Percentiles rank a stretch among this genome's conserved stretches.
Conservation (phyloP, 2,888 invertebrate genomes). For the Druceiella hillmani region DNA sequence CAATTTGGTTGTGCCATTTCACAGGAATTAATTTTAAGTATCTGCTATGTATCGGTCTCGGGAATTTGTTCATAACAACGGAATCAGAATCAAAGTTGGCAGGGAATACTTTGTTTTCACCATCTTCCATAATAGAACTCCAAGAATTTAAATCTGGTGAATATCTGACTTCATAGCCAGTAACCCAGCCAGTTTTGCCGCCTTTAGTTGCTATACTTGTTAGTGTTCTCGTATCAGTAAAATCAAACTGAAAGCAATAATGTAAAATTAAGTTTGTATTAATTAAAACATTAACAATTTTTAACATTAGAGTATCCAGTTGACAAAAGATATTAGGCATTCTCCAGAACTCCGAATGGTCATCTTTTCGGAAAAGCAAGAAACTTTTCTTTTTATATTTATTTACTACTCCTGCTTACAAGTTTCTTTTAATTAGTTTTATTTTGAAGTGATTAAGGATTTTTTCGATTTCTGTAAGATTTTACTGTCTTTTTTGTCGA, state of each 20-base stretch:
- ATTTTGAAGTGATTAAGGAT: too few species aligned
- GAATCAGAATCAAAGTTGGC: conserved; percentile 66
- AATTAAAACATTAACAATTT: conserved; percentile 1
- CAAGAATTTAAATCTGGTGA: conserved; percentile 66
- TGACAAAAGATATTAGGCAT: too few species aligned
- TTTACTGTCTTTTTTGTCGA: too few species aligned
- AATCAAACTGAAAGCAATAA: conserved; percentile 58
- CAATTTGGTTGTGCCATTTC: conserved; percentile 68
- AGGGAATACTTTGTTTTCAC: conserved; percentile 56
- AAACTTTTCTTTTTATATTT: too few species aligned
- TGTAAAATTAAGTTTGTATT: conserved; percentile 5
- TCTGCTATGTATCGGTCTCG: conserved; percentile 65
- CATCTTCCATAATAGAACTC: conserved; percentile 59
- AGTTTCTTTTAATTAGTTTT: too few species aligned
- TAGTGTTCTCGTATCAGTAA: conserved; percentile 66
- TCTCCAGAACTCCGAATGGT: too few species aligned
- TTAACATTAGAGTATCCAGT: too few species aligned
- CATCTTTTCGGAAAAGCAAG: too few species aligned
- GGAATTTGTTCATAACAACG: conserved; percentile 59
- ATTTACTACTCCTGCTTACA: too few species aligned
- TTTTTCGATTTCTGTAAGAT: too few species aligned
- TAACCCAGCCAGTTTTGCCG: conserved; percentile 67
- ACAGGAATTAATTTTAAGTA: conserved; percentile 66
- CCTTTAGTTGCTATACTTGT: conserved; percentile 75
- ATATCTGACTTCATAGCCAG: conserved; percentile 66